Evolutionary conservation across 2,888 invertebrate species (phyloP), one percentile per base, ranked within the genome.

Genomic region (Polydrusus cervinus): DNA sequence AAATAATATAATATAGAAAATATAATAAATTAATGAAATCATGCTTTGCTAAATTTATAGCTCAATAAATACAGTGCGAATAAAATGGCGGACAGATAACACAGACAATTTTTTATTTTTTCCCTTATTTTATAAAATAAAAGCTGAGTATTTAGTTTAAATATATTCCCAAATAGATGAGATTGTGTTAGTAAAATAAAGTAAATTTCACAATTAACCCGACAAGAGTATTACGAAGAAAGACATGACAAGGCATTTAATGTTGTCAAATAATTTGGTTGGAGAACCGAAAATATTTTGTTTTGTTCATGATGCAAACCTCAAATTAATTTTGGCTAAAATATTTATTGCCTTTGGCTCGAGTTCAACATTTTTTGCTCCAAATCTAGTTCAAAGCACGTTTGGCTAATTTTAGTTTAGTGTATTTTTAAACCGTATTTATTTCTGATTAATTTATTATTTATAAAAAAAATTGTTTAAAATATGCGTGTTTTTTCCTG

Each of bases 1-100:
- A 64, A 49, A 49, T 64, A 64, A 62, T 34, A 11, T 62, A 45
- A 14, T 49, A 64, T 25, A 62, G n/a, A 25, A 64, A 45, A 64
- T 64, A 25, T 45, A 64, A 49, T 64, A 64, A 64, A 64, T 49
- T 49, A 49, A 64, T 64, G 14, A 64, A 64, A 49, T 64, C 30
- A 49, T 49, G 8, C 8, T 25, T n/a, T 5, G 62, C 49, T 8
- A 34, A 64, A 64, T 64, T 64, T 64, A 64, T 64, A 47, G 47
- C 64, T 6, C 0, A 25, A 64, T 40, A 64, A 49, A 11, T n/a
- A n/a, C n/a, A n/a, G n/a, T n/a, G n/a, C n/a, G n/a, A n/a, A n/a
- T n/a, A n/a, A n/a, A n/a, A n/a, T n/a, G n/a, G n/a, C n/a, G n/a
- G n/a, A n/a, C n/a, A n/a, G n/a, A n/a, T n/a, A 34, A 49, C 64